Evolutionary conservation across 2,113 vertebrate genomes (phyloP), one percentile per base, ranked within the genome.

Genomic region (Colaptes auratus): DNA sequence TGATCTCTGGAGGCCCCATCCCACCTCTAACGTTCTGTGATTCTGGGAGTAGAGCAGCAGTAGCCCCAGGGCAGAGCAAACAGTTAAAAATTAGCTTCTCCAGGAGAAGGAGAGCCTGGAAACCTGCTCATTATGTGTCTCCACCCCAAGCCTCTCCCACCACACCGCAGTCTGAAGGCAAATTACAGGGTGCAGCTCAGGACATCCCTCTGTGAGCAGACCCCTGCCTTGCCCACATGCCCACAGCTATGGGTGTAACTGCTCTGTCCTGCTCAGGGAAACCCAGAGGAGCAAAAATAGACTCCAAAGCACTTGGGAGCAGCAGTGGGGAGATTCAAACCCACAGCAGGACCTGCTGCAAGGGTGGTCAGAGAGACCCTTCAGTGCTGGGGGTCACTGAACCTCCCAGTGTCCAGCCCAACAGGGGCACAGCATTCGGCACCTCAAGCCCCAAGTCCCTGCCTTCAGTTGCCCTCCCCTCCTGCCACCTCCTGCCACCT

Each of bases 311-410:
- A 0, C 28, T 28, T 21, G 33, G 4, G 3, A 61, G 72, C 2
- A 3, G 82, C 27, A 65, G 10, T 3, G 31, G 67, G 16, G 82
- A 35, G 59, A 20, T 69, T 73, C 33, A 42, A 69, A 30, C 3
- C 24, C 36, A 1, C 5, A 42, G 66, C 1, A 2, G 58, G 12
- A 39, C 35, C 15, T 66, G 76, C 84, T 20, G 79, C 0, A 5
- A 35, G 77, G 78, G 20, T 21, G 53, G 33, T n/a, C 2, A 1
- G 14, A 28, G 46, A 36, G 44, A 56, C 10, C 10, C 30, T 85
- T 23, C 4, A 0, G 0, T 4, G 76, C 73, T 3, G 16, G 12
- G 48, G 19, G 7, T 9, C 73, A 6, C 44, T 11, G 6, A 28
- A 23, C 31, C 5, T 13, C 59, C 50, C 3, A 0, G 13, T 19